Conservation (phyloP, 2,888 invertebrate species). For the Cotesia congregata region DNA sequence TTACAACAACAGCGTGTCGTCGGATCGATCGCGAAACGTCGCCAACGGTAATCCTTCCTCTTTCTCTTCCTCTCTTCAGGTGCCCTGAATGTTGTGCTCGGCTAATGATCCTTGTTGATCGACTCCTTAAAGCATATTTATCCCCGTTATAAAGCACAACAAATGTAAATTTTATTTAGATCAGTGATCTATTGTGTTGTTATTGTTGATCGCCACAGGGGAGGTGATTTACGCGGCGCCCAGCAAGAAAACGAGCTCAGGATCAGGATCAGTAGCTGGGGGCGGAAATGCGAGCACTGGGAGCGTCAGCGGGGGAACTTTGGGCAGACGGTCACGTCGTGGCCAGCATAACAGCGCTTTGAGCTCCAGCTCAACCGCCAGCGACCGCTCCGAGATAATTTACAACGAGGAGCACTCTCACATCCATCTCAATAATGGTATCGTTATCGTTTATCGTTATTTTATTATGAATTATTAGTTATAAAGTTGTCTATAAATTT, state of each 20-base stretch:
- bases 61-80: not conserved
- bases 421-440: slow-evolving; percentile 62
- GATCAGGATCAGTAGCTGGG: slow-evolving; percentile 39
- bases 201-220: slow-evolving; percentile 48
- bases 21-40: slow-evolving; percentile 61
- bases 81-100: not conserved
- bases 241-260: slow-evolving; percentile 68
- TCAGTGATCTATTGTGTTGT: slow-evolving; percentile 16
- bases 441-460: slow-evolving; percentile 38
- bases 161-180: not conserved
- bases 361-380: slow-evolving; percentile 71
- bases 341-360: slow-evolving; percentile 72
- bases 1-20: slow-evolving; percentile 66
- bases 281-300: slow-evolving; percentile 71
- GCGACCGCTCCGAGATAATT: slow-evolving; percentile 61
- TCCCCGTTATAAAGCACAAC: not conserved
- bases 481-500: not conserved
- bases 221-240: slow-evolving; percentile 62
- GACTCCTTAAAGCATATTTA: not conserved
- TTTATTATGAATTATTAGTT: not conserved
- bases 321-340: slow-evolving; percentile 73
- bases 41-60: slow-evolving; percentile 56
- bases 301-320: slow-evolving; percentile 70
- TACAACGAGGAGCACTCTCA: slow-evolving; percentile 63
- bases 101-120: slow-evolving; percentile 7